phyloP scores from a whole-genome alignment of 2,888 invertebrate species.

The Apamea monoglypha region DNA sequence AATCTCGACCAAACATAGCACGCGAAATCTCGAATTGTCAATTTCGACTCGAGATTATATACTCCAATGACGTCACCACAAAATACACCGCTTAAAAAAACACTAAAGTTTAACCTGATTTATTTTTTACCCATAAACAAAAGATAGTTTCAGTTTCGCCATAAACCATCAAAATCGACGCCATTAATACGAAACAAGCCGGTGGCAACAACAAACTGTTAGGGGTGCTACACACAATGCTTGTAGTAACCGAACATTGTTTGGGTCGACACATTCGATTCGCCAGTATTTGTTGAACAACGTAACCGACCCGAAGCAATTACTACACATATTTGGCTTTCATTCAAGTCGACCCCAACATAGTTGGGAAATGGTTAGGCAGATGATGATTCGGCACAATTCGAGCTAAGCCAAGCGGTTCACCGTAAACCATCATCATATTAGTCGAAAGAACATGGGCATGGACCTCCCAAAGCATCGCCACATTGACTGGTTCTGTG shows the following conservation, averaged over 20 bases:
- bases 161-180: conserved; percentile 29
- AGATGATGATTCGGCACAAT: not conserved
- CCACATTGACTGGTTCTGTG: not conserved
- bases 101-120: not conserved
- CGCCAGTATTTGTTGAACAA: too few species aligned
- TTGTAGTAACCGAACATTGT: not conserved
- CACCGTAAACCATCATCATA: not conserved
- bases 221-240: not conserved
- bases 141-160: conserved; percentile 24
- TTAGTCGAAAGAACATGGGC: not conserved
- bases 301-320: not conserved
- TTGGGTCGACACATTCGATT: not conserved
- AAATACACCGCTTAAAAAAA: not conserved
- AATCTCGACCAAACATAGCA: not conserved
- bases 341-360: too few species aligned
- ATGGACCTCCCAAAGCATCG: not conserved
- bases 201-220: conserved; percentile 10
- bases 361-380: too few species aligned
- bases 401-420: not conserved
- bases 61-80: not conserved
- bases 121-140: not conserved
- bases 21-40: not conserved
- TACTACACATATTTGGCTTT: not conserved
- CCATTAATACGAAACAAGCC: conserved; percentile 7
- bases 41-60: not conserved